Evolutionary conservation across 2,888 invertebrate genomes (phyloP), one percentile per base, ranked within the genome.

Genomic region (Drosophila basisetae): DNA sequence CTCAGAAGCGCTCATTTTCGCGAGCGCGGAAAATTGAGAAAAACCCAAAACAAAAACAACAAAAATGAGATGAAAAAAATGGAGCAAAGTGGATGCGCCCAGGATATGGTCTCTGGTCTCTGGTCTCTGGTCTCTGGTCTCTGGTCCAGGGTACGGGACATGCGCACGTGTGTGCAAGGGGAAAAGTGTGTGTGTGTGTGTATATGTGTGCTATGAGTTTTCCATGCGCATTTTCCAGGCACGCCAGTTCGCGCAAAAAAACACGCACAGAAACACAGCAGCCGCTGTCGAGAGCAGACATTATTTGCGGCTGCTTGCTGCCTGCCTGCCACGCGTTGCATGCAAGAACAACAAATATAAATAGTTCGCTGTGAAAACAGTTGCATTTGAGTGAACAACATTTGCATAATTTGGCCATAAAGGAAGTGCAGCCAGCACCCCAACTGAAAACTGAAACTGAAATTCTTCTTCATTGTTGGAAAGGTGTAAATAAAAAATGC

Each of bases 341-440:
- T 47, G 39, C 66, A 54, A 37, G 50, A 64, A 59, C 67, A 56
- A 31, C 49, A 39, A 64, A 43, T 47, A 52, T 61, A 35, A 35
- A 25, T 2, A 47, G 47, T 25, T 47, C 28, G 55, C 65, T 72
- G 68, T 55, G 58, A 72, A 76, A 78, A 76, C 76, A 78, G 74
- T 83, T 88, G 83, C 80, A 84, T 82, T 82, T 78, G 64, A 64
- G 71, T 64, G 65, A 82, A 70, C 61, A 72, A 67, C 58, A 91
- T 91, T 91, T 91, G 89, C 91, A 91, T 91, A 91, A 90, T 85
- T 89, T 84, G 70, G 70, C 76, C 78, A 88, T 89, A 81, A 84
- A 90, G 78, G 72, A 80, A 73, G 68, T 81, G 82, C 84, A 79
- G 76, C 76, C 83, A 80, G 78, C 76, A 79, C 87, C 87, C 83